Conservation (phyloP, 2,888 invertebrate genomes). For the Melanotus villosus region DNA sequence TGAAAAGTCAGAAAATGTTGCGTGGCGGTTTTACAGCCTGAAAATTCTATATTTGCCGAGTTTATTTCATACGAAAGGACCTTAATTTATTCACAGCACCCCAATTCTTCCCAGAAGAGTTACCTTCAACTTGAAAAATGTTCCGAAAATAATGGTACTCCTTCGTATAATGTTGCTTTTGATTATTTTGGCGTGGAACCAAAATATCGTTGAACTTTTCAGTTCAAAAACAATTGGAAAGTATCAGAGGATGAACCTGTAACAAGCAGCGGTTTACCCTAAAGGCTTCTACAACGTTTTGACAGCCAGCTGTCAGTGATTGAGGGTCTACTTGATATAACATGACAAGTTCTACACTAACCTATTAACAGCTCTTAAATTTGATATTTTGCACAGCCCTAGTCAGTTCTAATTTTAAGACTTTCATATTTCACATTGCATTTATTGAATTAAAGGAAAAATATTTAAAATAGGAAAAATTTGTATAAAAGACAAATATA, state of each 20-base stretch:
- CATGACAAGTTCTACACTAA: background rate
- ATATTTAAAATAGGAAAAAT: too few species aligned
- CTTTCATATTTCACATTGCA: too few species aligned
- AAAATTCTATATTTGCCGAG: background rate
- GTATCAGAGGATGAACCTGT: background rate
- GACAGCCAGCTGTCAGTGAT: background rate
- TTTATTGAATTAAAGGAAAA: too few species aligned
- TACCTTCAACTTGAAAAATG: background rate
- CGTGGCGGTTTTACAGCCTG: constrained; percentile 2
- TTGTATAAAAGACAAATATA: too few species aligned
- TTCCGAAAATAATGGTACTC: background rate
- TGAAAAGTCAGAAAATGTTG: background rate
- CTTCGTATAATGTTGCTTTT: background rate
- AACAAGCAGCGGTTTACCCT: background rate
- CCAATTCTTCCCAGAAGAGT: background rate
- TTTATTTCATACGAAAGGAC: constrained; percentile 6
- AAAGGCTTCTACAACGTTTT: background rate
- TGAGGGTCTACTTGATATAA: background rate
- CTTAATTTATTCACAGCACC: constrained; percentile 15
- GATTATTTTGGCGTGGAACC: too few species aligned
- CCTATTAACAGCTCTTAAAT: too few species aligned
- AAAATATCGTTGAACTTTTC: too few species aligned
- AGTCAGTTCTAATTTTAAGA: too few species aligned
- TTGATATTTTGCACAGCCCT: too few species aligned
- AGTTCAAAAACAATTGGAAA: too few species aligned